Evolutionary conservation across 2,797 vertebrate species (phyloP), one percentile per base, ranked within the genome.

Genomic region (Danio albolineatus): DNA sequence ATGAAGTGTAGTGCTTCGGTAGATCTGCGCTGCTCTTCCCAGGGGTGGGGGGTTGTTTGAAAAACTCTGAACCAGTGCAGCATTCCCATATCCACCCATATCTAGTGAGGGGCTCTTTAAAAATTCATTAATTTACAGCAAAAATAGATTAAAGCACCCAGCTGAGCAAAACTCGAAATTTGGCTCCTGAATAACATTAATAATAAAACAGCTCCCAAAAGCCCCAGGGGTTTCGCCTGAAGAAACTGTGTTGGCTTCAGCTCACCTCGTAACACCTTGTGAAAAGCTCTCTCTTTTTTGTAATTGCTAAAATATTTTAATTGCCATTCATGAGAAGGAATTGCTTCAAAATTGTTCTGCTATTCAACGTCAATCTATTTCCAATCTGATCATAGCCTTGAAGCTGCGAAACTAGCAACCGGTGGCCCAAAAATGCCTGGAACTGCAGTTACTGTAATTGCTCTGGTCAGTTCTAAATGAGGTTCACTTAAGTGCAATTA

Each of bases 121-220:
- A 94, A 94, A 94, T 94, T 93, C 91, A 95, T 95, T 93, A 91
- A 95, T 95, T 95, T 94, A 94, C 91, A 92, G 92, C 93, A 93
- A 92, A 94, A 95, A 94, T 93, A 93, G 92, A 95, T 94, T 93
- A 92, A 93, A 92, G 91, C 89, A 89, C 91, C 92, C 91, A 93
- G 90, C 92, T 93, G 94, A 93, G 92, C 91, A 92, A 94, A 94
- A 93, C 91, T 89, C 85, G 91, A 91, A 94, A 91, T 93, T 92
- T 93, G 93, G 90, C 92, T 94, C 85, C 90, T 90, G 93, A 94
- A 94, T 92, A 92, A 91, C 89, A 94, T 95, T 92, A 94, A 93
- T 92, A 91, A 92, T 94, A 93, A 93, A 93, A 91, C 83, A 89
- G 90, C 87, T 91, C 83, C 82, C 82, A 83, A 87, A 89, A 85